A percentile compares a stretch with the other conserved stretches of the same genome.
phyloP scores from a whole-genome alignment of 2,113 vertebrate genomes.

The Salvelinus sp. region DNA sequence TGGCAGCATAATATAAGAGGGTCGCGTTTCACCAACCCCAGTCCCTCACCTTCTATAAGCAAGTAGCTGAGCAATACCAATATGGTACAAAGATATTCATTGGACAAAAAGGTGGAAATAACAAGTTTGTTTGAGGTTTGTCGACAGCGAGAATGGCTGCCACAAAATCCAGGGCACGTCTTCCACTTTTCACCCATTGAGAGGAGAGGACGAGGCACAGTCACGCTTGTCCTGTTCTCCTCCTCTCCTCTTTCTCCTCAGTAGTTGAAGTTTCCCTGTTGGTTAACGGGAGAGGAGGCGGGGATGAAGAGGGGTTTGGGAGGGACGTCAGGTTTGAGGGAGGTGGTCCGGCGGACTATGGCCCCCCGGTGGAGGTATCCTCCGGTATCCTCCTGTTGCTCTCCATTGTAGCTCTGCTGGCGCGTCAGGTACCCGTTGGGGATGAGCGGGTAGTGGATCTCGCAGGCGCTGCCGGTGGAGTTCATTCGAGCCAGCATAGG shows the following conservation, averaged over 20 bases:
- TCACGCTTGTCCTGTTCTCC: constrained; percentile 35
- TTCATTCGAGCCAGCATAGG: constrained; percentile 81
- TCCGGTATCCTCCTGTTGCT: constrained; percentile 66
- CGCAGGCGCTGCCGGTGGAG: constrained; percentile 77
- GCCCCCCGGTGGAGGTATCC: constrained; percentile 66
- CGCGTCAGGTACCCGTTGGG: constrained; percentile 74
- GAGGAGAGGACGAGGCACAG: constrained; percentile 30
- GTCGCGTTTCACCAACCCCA: constrained; percentile 58
- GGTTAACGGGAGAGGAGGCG: constrained; percentile 78
- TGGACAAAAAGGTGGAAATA: constrained; percentile 61
- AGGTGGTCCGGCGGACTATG: constrained; percentile 75
- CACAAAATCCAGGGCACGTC: constrained; percentile 31
- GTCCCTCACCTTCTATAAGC: constrained; percentile 68
- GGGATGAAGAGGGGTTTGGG: constrained; percentile 81
- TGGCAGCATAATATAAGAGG: constrained; percentile 69
- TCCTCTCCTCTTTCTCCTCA: constrained; percentile 54
- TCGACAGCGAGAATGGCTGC: constrained; percentile 62
- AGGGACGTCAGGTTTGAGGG: constrained; percentile 78
- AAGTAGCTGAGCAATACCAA: constrained; percentile 82
- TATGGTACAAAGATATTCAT: constrained; percentile 83
- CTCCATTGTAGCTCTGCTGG: constrained; percentile 78
- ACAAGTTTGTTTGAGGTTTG: constrained; percentile 69
- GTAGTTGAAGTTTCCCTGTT: constrained; percentile 81
- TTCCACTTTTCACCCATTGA: constrained; percentile 43
- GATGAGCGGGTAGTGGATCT: constrained; percentile 76